Evolutionary conservation across 2,888 invertebrate species (phyloP).

Genomic region (Sipha maydis): DNA sequence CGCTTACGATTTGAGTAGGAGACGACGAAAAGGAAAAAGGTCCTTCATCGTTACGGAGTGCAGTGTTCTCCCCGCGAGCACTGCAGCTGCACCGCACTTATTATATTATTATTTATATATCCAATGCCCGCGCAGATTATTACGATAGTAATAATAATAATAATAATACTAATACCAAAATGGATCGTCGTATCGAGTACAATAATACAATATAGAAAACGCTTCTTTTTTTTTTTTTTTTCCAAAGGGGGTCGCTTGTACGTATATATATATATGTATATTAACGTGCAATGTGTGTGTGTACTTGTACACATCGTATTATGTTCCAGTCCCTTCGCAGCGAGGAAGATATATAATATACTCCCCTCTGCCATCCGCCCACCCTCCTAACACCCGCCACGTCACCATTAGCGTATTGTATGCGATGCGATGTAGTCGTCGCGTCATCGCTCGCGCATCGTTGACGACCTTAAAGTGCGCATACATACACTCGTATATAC

Average conservation of each 20-base stretch:
- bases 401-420: conserved; percentile 17
- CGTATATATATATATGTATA: not conserved
- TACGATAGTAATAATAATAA: not conserved
- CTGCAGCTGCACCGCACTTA: not conserved
- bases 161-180: conserved; percentile 26
- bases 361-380: not conserved
- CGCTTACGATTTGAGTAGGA: not conserved
- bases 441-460: conserved; percentile 35
- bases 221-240: conserved; percentile 1
- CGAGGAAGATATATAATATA: conserved; percentile 18
- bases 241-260: not conserved
- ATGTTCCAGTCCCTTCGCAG: conserved; percentile 30
- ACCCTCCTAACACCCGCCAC: not conserved
- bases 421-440: conserved; percentile 15
- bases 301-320: conserved; percentile 19
- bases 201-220: not conserved
- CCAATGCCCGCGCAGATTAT: conserved; percentile 1
- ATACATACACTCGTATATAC: not conserved
- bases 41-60: not conserved
- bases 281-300: not conserved
- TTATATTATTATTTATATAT: not conserved
- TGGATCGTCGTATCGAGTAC: not conserved
- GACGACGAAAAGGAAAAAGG: not conserved
- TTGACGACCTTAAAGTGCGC: conserved; percentile 28
- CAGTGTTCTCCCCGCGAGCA: not conserved